Evolutionary conservation across 1,140 invertebrate species (phyloP).

Genomic region (Frieseomelitta varia): DNA sequence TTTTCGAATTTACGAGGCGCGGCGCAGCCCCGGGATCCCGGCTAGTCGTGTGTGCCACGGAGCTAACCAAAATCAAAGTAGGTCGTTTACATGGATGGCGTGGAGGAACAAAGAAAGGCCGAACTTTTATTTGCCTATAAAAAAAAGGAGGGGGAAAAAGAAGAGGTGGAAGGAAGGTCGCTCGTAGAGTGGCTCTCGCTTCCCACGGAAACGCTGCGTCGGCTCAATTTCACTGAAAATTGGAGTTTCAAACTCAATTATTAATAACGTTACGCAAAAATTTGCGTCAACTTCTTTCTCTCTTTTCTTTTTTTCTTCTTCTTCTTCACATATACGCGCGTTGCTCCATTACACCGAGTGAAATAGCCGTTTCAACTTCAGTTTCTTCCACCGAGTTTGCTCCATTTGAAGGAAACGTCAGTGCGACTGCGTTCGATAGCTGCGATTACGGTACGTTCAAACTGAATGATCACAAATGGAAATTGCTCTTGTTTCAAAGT

Average conservation of each 20-base stretch:
- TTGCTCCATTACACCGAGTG: neutral
- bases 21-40: neutral
- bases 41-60: neutral
- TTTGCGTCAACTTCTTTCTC: neutral
- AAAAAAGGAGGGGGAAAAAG: neutral
- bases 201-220: neutral
- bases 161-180: neutral
- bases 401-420: neutral
- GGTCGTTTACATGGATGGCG: constrained; percentile 52
- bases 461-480: too few species aligned
- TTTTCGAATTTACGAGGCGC: constrained; percentile 54
- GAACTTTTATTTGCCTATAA: constrained; percentile 68
- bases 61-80: constrained; percentile 44
- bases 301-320: neutral
- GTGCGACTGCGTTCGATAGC: neutral
- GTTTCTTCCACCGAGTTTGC: neutral
- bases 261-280: constrained; percentile 15
- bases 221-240: constrained; percentile 9
- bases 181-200: neutral
- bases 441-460: too few species aligned
- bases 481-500: neutral
- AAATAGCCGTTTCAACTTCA: neutral
- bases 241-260: constrained; percentile 17
- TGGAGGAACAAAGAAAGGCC: constrained; percentile 32
- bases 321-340: neutral